Evolutionary conservation across 1,140 invertebrate genomes (phyloP).

Genomic region (Aricia agestis): DNA sequence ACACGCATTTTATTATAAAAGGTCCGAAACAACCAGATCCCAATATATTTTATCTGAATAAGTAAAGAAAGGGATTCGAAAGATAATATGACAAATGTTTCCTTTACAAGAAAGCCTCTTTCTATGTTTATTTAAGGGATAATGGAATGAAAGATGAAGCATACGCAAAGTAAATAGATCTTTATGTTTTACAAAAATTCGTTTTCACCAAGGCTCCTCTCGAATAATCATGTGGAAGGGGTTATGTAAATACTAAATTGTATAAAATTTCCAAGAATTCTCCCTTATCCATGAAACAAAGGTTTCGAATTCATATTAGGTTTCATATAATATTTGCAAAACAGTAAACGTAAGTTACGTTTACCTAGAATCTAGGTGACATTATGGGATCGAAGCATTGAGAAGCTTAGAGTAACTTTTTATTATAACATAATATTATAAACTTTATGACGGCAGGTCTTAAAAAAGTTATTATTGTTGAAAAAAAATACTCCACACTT

Average conservation of each 20-base stretch:
- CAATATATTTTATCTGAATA: constrained; percentile 26
- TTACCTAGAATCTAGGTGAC: no score
- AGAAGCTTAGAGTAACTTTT: no score
- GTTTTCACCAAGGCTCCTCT: neutral
- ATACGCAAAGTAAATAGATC: neutral
- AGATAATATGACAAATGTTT: constrained; percentile 44
- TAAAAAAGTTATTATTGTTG: no score
- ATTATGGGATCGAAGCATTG: no score
- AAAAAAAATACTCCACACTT: no score
- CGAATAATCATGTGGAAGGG: neutral
- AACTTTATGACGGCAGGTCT: no score
- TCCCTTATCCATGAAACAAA: neutral
- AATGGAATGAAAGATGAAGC: constrained; percentile 13
- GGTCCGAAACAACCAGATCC: constrained; percentile 27
- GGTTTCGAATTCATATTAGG: neutral
- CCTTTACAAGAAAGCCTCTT: constrained; percentile 31
- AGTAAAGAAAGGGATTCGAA: constrained; percentile 44
- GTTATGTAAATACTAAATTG: neutral
- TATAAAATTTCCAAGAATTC: neutral
- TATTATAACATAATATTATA: no score
- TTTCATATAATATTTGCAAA: no score
- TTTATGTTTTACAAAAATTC: constrained; percentile 5
- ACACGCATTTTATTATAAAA: constrained; percentile 49
- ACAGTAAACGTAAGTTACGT: no score
- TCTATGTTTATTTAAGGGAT: constrained; percentile 24